Base-by-base conservation (phyloP, 1,140 invertebrate species). In the Sipha flava region DNA sequence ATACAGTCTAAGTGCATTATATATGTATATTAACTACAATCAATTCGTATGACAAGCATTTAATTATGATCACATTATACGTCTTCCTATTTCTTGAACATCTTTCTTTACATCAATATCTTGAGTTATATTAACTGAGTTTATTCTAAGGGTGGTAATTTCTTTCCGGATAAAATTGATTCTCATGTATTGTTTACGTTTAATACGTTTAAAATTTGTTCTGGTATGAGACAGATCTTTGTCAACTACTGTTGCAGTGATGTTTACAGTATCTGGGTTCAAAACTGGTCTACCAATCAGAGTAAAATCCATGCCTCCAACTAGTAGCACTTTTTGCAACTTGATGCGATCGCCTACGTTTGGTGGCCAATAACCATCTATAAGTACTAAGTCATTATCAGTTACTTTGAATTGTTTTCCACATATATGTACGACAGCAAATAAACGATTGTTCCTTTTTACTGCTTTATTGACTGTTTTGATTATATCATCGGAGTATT, bases 351-450 rank as follows among this genome's bases (percentile, higher is more conserved):
- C 95, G 0, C 94, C 94, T 81, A 91, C 88, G 64, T 89, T 90
- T 12, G 95, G 95, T 21, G 92, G 90, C 91, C 95, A 96, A 82
- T 92, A 90, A 1, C 92, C 92, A 84, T 94, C 90, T 6, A 97
- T 86, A 1, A 96, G 86, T 52, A 98, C 88, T 1, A 97, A 86
- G 86, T 98, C 96, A 62, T 92, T 94, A 52, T 91, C 87, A 3
- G 95, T 97, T 0, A 98, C 87, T 87, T 95, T 94, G 84, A 91
- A 93, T 84, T 97, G 95, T 85, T 92, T 93, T 3, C 94, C 94
- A 81, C 89, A 87, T 12, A 97, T 80, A 82, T 95, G 90, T 5
- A 97, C 88, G 7, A 97, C 88, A 10, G 95, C 95, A 88, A 97
- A 98, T 59, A 95, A 87, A 62, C 95, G 87, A 6, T 94, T 93